These are phyloP conservation scores for Polia nebulosa DNA, from an alignment of 2,888 invertebrate genomes.

Conservation along the genomic window DNA sequence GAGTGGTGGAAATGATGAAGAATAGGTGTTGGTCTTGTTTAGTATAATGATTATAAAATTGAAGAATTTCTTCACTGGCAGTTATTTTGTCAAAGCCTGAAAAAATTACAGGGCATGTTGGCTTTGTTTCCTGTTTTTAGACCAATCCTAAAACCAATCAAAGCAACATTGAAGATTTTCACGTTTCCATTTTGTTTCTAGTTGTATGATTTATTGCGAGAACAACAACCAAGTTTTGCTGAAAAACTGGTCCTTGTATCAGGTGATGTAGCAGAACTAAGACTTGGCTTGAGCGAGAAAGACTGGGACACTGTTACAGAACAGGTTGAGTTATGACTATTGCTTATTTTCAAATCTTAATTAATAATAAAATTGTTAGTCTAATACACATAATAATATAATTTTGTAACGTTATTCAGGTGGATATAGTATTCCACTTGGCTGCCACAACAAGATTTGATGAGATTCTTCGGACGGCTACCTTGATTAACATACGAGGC, in stretches of 20 bases:
- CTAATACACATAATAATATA: no score
- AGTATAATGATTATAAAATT: no score
- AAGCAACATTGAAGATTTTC: neutral
- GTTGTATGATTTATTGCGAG: constrained; percentile 41
- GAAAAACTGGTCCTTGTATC: constrained; percentile 19
- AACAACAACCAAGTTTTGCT: constrained; percentile 38
- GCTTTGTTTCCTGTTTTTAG: no score
- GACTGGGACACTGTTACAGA: constrained; percentile 48
- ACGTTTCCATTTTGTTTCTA: constrained; percentile 15
- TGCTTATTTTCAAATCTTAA: neutral
- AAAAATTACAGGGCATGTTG: no score
- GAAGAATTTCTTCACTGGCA: no score
- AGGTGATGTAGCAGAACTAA: constrained; percentile 45
- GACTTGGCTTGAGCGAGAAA: constrained; percentile 40
- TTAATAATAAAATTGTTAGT: no score
- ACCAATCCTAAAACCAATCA: no score
- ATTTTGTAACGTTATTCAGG: constrained; percentile 6
- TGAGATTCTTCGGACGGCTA: constrained; percentile 29
- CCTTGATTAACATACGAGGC: constrained; percentile 34
- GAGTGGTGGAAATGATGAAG: no score
- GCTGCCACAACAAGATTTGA: constrained; percentile 45
- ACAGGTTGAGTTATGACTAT: constrained; percentile 41
- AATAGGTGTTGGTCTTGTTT: no score
- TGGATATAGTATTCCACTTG: constrained; percentile 30
- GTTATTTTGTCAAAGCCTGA: no score